Conservation (phyloP, 2,888 invertebrate species). For the Parapristionchus giblindavisi region DNA sequence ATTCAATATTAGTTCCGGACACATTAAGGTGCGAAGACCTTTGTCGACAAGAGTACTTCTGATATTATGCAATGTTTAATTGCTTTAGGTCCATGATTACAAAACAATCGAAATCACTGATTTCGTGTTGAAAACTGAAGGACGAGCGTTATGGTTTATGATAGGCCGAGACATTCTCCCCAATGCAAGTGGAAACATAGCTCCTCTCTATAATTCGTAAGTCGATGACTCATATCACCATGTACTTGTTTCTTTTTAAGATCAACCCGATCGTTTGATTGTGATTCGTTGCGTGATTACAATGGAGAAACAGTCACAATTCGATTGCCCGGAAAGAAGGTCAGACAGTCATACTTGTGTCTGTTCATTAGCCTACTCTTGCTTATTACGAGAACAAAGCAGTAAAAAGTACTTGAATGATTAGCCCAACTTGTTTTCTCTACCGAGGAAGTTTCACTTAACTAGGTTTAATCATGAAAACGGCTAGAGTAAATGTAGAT, state of each 20-base stretch:
- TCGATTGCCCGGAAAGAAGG: conserved; percentile 61
- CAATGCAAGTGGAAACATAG: conserved; percentile 63
- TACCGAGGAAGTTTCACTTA: too few relatives aligned
- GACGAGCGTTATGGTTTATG: conserved; percentile 69
- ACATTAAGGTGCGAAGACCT: conserved; percentile 58
- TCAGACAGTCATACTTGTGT: conserved; percentile 16
- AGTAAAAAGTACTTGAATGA: conserved; percentile 15
- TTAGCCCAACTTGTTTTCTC: neutral
- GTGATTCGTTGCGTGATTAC: conserved; percentile 64
- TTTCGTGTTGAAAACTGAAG: conserved; percentile 61
- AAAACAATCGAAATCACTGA: conserved; percentile 67
- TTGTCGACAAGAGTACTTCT: too few relatives aligned
- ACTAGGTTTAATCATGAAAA: too few relatives aligned
- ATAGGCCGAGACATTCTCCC: conserved; percentile 67
- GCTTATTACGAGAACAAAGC: neutral
- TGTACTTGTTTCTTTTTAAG: conserved; percentile 44
- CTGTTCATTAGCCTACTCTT: neutral
- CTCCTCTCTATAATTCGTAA: conserved; percentile 64
- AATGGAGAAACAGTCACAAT: conserved; percentile 62
- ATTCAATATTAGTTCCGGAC: conserved; percentile 60
- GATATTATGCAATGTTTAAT: neutral
- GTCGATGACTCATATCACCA: neutral
- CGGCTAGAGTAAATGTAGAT: too few relatives aligned
- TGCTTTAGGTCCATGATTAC: conserved; percentile 63
- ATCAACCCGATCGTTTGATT: conserved; percentile 56